Evolutionary conservation across 2,797 vertebrate species (phyloP), one percentile per base, ranked within the genome.

Genomic region (Sebastiscus albofasciatus): DNA sequence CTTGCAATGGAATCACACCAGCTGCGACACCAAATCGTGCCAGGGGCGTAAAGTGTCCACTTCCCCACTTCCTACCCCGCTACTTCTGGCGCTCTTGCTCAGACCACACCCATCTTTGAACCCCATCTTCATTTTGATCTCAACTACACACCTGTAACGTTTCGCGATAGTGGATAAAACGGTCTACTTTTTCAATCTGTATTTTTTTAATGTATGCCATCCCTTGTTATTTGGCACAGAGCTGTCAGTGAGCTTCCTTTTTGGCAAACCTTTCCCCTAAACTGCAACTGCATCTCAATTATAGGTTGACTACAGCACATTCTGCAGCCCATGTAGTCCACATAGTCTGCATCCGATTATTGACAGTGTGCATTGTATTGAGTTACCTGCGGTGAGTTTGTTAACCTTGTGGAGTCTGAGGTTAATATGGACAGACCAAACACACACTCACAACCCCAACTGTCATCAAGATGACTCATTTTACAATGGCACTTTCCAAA

Each of bases 1-100:
- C 42, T 18, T 46, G 42, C 16, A 18, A 46, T 46, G 42, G 42
- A 18, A 46, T 46, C 16, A 8, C 42, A 18, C 14, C 16, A 46
- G 14, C 16, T 46, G 42, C 42, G 0, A 0, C 42, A n/a, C 49
- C 18, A n/a, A 52, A 52, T 52, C 0, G 20, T 20, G 49, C 20
- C 18, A 52, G 20, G 20, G 18, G 8, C 8, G 20, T n/a, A 52
- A n/a, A 52, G 3, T 8, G 16, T 16, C 0, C 16, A 16, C 3
- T 0, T 18, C 42, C 16, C 16, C 42, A 46, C 42, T 46, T 46
- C 16, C 42, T 46, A 46, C 39, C 42, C 16, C 42, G 3, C 16
- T 0, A 46, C 42, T 18, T 46, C 42, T 18, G 16, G 42, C 6
- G 0, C 42, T 3, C 1, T 0, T 18, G 16, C 42, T 42, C 0